Evolutionary conservation across 2,888 invertebrate species (phyloP).

Genomic region (Torymus tubicola): DNA sequence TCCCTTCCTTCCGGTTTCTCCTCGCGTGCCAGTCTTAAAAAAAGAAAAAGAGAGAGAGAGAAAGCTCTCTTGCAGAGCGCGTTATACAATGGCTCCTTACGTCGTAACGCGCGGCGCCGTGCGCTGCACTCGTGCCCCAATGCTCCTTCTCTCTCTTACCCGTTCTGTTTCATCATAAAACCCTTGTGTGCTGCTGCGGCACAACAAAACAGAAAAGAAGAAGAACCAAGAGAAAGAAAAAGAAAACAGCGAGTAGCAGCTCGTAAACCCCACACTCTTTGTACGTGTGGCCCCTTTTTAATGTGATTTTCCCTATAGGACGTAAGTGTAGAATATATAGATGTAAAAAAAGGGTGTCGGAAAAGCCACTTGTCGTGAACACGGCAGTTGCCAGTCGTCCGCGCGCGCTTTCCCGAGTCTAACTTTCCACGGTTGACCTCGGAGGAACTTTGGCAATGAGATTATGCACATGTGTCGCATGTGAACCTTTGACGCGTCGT

Average conservation of each 20-base stretch:
- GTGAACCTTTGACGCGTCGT: constrained; percentile 45
- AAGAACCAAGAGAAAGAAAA: neutral
- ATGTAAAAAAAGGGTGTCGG: neutral
- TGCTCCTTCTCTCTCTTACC: neutral
- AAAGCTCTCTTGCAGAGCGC: neutral
- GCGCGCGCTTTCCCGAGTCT: neutral
- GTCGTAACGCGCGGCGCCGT: neutral
- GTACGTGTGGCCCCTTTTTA: too few relatives aligned
- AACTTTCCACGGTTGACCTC: constrained; percentile 20
- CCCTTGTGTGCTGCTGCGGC: neutral
- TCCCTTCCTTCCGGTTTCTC: too few relatives aligned
- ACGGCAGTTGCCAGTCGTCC: constrained; percentile 10
- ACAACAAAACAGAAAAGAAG: constrained; percentile 15
- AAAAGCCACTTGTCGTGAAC: neutral
- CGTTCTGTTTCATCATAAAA: constrained; percentile 29
- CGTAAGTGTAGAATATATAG: too few relatives aligned
- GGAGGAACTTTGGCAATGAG: constrained; percentile 21
- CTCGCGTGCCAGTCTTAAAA: neutral
- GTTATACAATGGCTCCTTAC: neutral
- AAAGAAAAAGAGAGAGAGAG: neutral
- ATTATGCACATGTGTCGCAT: constrained; percentile 38
- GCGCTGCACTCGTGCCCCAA: neutral
- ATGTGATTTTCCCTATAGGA: too few relatives aligned
- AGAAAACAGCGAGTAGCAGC: too few relatives aligned
- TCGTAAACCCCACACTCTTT: too few relatives aligned